Evolutionary conservation across 2,888 invertebrate genomes (phyloP), one percentile per base, ranked within the genome.

Genomic region (Tipula confusa): DNA sequence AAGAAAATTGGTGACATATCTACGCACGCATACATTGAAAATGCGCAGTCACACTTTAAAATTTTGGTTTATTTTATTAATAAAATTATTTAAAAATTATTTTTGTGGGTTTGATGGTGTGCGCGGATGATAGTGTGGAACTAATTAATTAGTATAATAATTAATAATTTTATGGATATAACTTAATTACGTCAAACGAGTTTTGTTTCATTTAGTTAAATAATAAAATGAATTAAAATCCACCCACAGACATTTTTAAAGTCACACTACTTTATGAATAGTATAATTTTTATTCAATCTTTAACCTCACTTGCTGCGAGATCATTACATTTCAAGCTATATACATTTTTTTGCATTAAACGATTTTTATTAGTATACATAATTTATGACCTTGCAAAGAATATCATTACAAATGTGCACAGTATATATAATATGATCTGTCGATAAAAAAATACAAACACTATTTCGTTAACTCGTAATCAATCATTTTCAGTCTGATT

Each of bases 101-200:
- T 43, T 24, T 18, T 18, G 64, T 64, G 64, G 24, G 48, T 48
- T 48, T 64, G 64, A 2, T 24, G 64, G 24, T 43, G n/a, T n/a
- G 24, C 24, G 9, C 64, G 13, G 24, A 64, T 9, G 24, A 18
- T 24, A 64, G 64, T 64, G 24, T 64, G 64, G 64, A 64, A 24
- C 64, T 64, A 64, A 64, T 64, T 64, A 64, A 64, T 64, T 64
- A 64, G 9, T 24, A 7, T 64, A 64, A 64, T 64, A 24, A 64
- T 64, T 64, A 64, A 64, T 64, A 64, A 64, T 64, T 64, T 64
- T 64, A 64, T 64, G 64, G 24, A 48, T 18, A 48, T 48, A 48
- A 64, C 64, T 64, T 64, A 64, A 64, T 64, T 64, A 64, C 24
- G 24, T 64, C 64, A 24, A 24, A 64, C 64, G 18, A 24, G 64